phyloP scores from a whole-genome alignment of 2,888 invertebrate species.

The Caenorhabditis auriculariae region DNA sequence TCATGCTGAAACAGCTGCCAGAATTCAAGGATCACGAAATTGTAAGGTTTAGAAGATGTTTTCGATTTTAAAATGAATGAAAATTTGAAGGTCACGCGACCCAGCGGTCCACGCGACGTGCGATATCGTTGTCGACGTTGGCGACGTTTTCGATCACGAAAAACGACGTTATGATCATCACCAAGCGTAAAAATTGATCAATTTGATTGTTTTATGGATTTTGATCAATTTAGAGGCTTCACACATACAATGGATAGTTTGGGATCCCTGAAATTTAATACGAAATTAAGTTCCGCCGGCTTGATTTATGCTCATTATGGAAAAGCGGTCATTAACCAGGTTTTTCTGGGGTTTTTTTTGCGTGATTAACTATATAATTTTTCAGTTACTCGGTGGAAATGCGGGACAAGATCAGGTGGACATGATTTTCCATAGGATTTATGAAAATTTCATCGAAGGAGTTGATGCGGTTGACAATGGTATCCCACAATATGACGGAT shows the following conservation, averaged over 20 bases:
- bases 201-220: background rate
- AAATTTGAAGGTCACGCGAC: constrained; percentile 69
- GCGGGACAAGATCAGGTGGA: constrained; percentile 35
- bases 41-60: constrained; percentile 68
- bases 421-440: constrained; percentile 71
- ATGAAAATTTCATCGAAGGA: constrained; percentile 85
- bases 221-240: constrained; percentile 63
- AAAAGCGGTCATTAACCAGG: constrained; percentile 72
- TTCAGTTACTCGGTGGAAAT: constrained; percentile 24
- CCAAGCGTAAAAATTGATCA: constrained; percentile 71
- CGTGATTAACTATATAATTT: background rate
- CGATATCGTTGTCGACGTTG: constrained; percentile 93
- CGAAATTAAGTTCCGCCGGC: constrained; percentile 87
- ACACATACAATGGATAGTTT: constrained; percentile 64
- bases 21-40: constrained; percentile 81
- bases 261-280: constrained; percentile 57
- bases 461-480: constrained; percentile 97
- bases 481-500: constrained; percentile 69
- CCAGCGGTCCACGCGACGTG: constrained; percentile 74
- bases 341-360: constrained; percentile 7
- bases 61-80: constrained; percentile 7
- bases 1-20: constrained; percentile 80
- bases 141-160: constrained; percentile 79
- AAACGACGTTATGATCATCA: constrained; percentile 88
- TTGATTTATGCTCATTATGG: constrained; percentile 88